Percentiles rank a stretch among this genome's conserved stretches.
These are phyloP conservation scores for Eremobia ochroleuca DNA, from an alignment of 2,888 invertebrate species.

Conservation along the genomic window DNA sequence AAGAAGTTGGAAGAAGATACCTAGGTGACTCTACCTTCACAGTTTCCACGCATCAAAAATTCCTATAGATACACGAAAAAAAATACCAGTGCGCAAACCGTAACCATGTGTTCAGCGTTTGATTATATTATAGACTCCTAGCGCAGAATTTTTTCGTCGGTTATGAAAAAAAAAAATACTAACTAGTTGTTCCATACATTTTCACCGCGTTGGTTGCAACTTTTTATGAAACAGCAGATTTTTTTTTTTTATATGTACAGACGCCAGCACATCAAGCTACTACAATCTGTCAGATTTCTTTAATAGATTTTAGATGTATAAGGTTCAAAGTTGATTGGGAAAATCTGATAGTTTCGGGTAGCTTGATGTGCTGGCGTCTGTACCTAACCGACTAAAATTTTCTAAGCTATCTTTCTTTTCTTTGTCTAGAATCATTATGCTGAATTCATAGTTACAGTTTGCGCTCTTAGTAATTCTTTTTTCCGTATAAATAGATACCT, in stretches of 20 bases:
- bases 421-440: too few relatives aligned
- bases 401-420: too few relatives aligned
- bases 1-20: background rate
- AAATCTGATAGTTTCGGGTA: too few relatives aligned
- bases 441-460: background rate
- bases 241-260: background rate
- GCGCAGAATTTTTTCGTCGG: background rate
- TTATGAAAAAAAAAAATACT: background rate
- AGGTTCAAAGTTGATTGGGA: too few relatives aligned
- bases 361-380: too few relatives aligned
- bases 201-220: background rate
- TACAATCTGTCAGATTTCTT: too few relatives aligned
- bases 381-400: background rate
- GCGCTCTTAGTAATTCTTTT: background rate
- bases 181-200: background rate
- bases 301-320: too few relatives aligned
- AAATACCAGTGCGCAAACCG: background rate
- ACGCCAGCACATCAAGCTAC: too few relatives aligned
- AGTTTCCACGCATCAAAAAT: background rate
- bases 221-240: background rate
- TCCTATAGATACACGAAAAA: background rate
- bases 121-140: background rate
- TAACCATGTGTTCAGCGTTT: background rate
- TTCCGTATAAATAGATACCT: background rate
- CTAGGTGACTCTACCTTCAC: background rate